These are phyloP conservation scores for Lycocerus yunnanus DNA, from an alignment of 2,888 invertebrate species.

Conservation along the genomic window DNA sequence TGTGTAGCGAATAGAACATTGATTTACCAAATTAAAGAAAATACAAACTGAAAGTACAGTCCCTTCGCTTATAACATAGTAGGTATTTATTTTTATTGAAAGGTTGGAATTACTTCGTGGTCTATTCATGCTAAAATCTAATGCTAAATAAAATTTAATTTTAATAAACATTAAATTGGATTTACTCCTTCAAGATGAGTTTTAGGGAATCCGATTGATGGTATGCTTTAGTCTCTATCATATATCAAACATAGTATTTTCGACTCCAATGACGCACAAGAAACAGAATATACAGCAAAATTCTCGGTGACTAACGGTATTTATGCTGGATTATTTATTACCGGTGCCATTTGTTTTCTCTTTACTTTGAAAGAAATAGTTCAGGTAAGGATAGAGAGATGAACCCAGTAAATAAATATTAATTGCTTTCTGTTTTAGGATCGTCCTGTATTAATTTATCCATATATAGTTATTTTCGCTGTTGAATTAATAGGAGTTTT, in stretches of 20 bases:
- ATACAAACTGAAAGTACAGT: too few relatives aligned
- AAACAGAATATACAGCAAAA: neutral
- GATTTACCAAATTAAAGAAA: too few relatives aligned
- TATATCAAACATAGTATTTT: too few relatives aligned
- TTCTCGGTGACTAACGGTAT: neutral
- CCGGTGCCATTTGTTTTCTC: neutral
- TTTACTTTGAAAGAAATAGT: neutral
- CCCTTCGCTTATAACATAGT: too few relatives aligned
- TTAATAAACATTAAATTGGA: neutral
- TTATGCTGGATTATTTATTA: neutral
- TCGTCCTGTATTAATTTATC: conserved; percentile 6
- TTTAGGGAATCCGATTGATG: neutral
- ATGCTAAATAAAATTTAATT: too few relatives aligned
- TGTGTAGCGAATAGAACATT: too few relatives aligned
- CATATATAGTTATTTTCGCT: conserved; percentile 1
- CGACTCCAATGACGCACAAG: too few relatives aligned
- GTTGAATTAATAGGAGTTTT: neutral
- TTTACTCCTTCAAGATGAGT: neutral
- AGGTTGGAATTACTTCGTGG: too few relatives aligned
- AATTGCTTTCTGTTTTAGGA: conserved; percentile 7
- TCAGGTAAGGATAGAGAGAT: too few relatives aligned
- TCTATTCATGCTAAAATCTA: too few relatives aligned
- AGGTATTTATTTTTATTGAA: too few relatives aligned
- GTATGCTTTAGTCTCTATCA: neutral
- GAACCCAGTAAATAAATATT: too few relatives aligned